Evolutionary conservation across 2,797 vertebrate species (phyloP).

Genomic region (Sarcophilus harrisii): DNA sequence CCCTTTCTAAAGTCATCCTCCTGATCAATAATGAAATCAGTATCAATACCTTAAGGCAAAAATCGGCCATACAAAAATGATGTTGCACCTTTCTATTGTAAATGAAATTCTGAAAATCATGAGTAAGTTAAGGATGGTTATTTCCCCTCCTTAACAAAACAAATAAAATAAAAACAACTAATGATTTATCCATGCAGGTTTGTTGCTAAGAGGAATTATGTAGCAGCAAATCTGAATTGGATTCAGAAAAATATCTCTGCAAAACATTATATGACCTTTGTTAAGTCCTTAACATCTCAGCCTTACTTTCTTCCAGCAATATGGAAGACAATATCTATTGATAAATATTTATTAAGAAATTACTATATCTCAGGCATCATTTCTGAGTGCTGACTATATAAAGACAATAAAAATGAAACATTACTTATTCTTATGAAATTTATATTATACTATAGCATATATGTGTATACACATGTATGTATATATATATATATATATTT

Average conservation of each 20-base stretch:
- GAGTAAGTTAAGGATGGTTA: background rate
- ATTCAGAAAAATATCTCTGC: background rate
- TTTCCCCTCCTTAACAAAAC: background rate
- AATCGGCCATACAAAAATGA: background rate
- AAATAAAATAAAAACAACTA: background rate
- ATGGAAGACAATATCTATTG: background rate
- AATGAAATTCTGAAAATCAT: background rate
- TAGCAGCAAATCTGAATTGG: background rate
- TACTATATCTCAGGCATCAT: background rate
- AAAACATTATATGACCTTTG: background rate
- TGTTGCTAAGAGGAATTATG: background rate
- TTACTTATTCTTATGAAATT: background rate
- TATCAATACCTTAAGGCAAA: background rate
- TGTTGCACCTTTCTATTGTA: background rate
- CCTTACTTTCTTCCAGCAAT: background rate
- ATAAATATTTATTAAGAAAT: background rate
- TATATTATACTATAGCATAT: background rate
- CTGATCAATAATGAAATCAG: background rate
- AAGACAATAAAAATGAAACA: background rate
- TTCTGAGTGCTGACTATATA: background rate
- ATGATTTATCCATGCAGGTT: background rate
- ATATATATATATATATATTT: no score
- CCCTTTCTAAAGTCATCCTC: no score
- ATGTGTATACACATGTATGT: no score
- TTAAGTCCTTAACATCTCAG: background rate